phyloP scores from a whole-genome alignment of 2,797 vertebrate species.

The Lerista edwardsae region DNA sequence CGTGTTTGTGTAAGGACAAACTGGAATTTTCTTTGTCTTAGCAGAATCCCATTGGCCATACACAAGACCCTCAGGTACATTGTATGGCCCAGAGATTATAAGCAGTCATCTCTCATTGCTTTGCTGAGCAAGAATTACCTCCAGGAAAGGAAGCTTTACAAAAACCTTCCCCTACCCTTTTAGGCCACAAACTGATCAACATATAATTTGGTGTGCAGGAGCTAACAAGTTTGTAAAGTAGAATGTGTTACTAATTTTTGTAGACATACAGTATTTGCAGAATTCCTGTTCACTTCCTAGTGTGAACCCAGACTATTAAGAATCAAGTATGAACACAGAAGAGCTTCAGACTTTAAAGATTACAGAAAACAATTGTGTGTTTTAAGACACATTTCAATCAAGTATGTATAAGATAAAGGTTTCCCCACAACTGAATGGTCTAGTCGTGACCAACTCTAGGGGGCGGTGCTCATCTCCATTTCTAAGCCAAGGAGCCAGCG shows the following conservation, averaged over 20 bases:
- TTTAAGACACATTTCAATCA: neutral
- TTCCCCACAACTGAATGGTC: too few relatives aligned
- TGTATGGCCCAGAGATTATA: neutral
- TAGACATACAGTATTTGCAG: neutral
- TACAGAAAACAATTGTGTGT: slow-evolving; percentile 52
- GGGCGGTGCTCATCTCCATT: too few relatives aligned
- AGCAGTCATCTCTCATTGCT: neutral
- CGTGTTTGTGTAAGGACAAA: neutral
- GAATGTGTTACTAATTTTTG: neutral
- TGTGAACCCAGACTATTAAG: slow-evolving; percentile 32
- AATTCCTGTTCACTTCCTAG: neutral
- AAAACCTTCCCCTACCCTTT: neutral
- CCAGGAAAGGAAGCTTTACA: neutral
- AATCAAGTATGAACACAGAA: slow-evolving; percentile 22
- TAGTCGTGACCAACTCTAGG: too few relatives aligned
- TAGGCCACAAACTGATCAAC: neutral
- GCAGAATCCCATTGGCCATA: neutral
- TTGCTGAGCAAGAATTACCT: neutral
- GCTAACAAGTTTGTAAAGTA: neutral
- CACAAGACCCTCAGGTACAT: neutral
- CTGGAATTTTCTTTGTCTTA: neutral
- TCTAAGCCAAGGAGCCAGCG: too few relatives aligned
- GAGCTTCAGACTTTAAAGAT: slow-evolving; percentile 43
- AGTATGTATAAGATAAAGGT: too few relatives aligned
- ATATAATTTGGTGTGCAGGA: neutral